These are phyloP conservation scores for Thryonomys swinderianus DNA, from an alignment of 2,113 vertebrate genomes.

Conservation along the genomic window DNA sequence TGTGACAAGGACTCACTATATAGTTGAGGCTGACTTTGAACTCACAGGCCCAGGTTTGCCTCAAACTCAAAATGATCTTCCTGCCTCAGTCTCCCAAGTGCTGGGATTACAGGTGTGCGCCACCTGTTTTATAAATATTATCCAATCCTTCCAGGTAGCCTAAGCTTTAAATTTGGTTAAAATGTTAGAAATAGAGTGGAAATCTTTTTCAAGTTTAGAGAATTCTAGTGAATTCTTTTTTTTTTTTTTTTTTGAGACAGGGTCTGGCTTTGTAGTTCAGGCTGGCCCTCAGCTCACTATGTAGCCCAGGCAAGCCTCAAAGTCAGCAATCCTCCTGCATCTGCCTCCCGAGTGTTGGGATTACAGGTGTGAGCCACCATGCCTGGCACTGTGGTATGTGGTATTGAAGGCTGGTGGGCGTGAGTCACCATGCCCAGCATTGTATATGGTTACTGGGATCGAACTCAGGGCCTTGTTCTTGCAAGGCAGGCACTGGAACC, in stretches of 20 bases:
- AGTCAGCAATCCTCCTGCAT: too few species aligned
- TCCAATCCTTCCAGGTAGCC: background rate
- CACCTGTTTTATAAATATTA: background rate
- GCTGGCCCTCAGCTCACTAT: too few species aligned
- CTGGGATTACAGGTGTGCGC: background rate
- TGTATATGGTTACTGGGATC: too few species aligned
- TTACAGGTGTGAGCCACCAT: too few species aligned
- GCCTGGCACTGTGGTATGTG: too few species aligned
- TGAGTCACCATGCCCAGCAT: too few species aligned
- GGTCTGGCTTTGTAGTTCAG: too few species aligned
- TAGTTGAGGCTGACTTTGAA: background rate
- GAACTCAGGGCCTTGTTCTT: too few species aligned
- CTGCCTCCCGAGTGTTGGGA: too few species aligned
- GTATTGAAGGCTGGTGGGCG: too few species aligned
- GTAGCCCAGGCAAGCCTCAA: too few species aligned
- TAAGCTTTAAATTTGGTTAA: background rate
- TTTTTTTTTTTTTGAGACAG: background rate
- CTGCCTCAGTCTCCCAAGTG: background rate
- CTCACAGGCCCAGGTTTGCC: background rate
- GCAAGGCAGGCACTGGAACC: too few species aligned
- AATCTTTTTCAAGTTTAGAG: background rate
- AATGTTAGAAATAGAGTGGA: background rate
- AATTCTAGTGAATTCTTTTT: background rate
- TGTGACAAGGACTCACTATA: background rate
- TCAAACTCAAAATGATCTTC: background rate